phyloP scores from a whole-genome alignment of 2,888 invertebrate genomes.

The Cantharis rustica region DNA sequence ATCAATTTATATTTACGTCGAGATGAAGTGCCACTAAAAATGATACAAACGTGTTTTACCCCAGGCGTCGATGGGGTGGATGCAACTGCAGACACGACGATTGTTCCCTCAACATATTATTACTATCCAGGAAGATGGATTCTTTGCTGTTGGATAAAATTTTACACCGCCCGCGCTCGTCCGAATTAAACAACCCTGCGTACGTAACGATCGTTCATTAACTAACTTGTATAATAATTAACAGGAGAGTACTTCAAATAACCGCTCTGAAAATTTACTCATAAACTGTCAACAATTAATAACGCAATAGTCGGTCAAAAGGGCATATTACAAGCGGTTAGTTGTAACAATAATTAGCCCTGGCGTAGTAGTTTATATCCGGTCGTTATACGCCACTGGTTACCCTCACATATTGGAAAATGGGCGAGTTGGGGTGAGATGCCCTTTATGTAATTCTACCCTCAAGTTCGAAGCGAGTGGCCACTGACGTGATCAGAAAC shows the following conservation, averaged over 20 bases:
- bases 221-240: not conserved
- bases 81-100: slow-evolving; percentile 40
- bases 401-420: slow-evolving; percentile 36
- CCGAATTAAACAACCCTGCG: not conserved
- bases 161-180: not conserved
- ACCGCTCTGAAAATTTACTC: slow-evolving; percentile 2
- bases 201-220: not conserved
- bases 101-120: slow-evolving; percentile 43
- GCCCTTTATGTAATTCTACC: slow-evolving; percentile 48
- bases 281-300: slow-evolving; percentile 13
- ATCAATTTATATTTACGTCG: slow-evolving; percentile 25
- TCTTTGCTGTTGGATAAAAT: slow-evolving; percentile 23
- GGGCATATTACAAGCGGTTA: slow-evolving; percentile 15
- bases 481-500: slow-evolving; percentile 55
- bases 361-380: slow-evolving; percentile 40
- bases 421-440: slow-evolving; percentile 30
- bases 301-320: slow-evolving; percentile 16
- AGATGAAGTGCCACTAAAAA: slow-evolving; percentile 21
- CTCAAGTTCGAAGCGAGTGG: slow-evolving; percentile 50
- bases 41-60: slow-evolving; percentile 17
- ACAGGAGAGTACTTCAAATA: not conserved
- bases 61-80: slow-evolving; percentile 8
- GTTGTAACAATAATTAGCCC: slow-evolving; percentile 27
- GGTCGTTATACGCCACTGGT: slow-evolving; percentile 43
- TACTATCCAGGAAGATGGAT: slow-evolving; percentile 38